Evolutionary conservation across 2,113 vertebrate species (phyloP).

Genomic region (Lophochroa leadbeateri): DNA sequence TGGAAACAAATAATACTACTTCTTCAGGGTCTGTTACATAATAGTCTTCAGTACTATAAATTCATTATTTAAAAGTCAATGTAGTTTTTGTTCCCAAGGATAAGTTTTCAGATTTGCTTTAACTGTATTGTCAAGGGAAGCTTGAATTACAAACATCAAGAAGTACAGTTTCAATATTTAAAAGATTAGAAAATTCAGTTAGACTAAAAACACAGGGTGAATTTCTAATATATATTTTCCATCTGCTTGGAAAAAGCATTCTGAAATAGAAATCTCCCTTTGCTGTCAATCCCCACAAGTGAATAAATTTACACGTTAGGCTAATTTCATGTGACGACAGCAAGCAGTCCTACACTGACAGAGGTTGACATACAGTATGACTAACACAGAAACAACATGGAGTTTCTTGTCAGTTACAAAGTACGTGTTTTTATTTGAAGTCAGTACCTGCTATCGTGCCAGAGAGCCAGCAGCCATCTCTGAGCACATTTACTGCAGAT

Average conservation of each 20-base stretch:
- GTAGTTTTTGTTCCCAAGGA: not conserved
- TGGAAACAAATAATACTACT: not conserved
- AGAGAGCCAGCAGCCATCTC: not conserved
- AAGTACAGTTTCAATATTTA: not conserved
- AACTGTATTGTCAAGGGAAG: not conserved
- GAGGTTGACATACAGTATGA: not conserved
- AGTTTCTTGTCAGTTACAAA: not conserved
- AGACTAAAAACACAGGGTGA: not conserved
- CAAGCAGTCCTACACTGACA: not conserved
- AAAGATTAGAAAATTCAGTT: constrained; percentile 27
- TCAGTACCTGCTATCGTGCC: not conserved
- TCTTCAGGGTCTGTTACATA: not conserved
- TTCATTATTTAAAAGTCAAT: not conserved
- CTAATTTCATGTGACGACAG: not conserved
- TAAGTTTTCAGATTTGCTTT: not conserved
- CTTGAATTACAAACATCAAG: not conserved
- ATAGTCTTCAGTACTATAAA: not conserved
- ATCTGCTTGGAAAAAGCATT: not conserved
- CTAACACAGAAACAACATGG: not conserved
- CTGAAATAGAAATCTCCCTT: not conserved
- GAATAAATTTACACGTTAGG: not conserved
- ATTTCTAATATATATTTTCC: not conserved
- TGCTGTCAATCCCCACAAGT: not conserved
- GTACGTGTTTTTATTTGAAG: not conserved
- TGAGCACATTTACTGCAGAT: not conserved